Evolutionary conservation across 2,113 vertebrate genomes (phyloP), one percentile per base, ranked within the genome.

Genomic region (Nothobranchius kuhntae): DNA sequence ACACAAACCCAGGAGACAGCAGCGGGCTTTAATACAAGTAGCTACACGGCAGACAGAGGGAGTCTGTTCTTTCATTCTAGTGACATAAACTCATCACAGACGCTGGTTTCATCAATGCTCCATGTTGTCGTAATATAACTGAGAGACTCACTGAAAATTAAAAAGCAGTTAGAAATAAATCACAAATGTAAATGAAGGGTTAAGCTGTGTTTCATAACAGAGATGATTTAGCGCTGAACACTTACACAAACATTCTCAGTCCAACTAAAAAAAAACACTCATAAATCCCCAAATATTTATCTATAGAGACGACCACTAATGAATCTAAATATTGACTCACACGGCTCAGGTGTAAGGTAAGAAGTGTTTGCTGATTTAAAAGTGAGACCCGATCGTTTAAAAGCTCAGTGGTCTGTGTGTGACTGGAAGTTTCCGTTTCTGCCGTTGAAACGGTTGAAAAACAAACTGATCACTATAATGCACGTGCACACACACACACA

Each of bases 211-310:
- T 65, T 74, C 61, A 60, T 79, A 54, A 78, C 44, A 71, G 30
- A 30, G 4, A 35, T 53, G 71, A 75, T 65, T 68, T 47, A 54
- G 64, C 53, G 48, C 12, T 13, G 58, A 60, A 46, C 60, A 61
- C 65, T 77, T 79, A 71, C 44, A 84, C 76, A 89, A 86, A 85
- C 83, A 81, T 77, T 87, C 77, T 77, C 71, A 58, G 61, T 74
- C 67, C 59, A 77, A 68, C 73, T 79, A 77, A 1, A 86, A 21
- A 89, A 86, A 82, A 88, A 85, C 79, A 81, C 55, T 5, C 7
- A 62, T 61, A 74, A 86, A 80, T 48, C 78, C 50, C 13, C 68
- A 81, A 90, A 89, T 87, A 80, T 89, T 89, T 76, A 76, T 77
- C 70, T 60, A 26, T n/a, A 73, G 67, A 76, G 78, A 57, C 70